Evolutionary conservation across 2,888 invertebrate genomes (phyloP), one percentile per base, ranked within the genome.

Genomic region (Lasius platythorax): DNA sequence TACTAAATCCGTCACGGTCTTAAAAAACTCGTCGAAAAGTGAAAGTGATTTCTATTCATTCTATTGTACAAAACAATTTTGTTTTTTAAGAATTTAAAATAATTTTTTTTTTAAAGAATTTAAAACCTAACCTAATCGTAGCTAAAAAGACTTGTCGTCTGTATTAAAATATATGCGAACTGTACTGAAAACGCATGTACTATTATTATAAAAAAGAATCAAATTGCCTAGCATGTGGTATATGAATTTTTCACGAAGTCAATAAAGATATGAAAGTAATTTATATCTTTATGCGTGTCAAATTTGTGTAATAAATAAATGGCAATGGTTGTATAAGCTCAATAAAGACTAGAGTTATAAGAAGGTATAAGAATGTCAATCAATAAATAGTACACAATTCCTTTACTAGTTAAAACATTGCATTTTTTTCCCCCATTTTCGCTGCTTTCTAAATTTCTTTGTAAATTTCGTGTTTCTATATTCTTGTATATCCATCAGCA

Each of bases 401-500:
- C 11, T 58, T 28, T 12, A 12, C 12, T 53, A 33, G 18, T 67
- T 67, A 12, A 3, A 15, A 9, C 6, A 30, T 73, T 73, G 23
- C 12, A 23, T 61, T 40, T 40, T 4, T 58, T 67, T 88, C 74
- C 76, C 68, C 67, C 15, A 15, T 61, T 28, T 28, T 23, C 2
- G 5, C 18, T 1, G 15, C 50, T 8, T 8, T n/a, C n/a, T 46
- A 46, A 46, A 5, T 63, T 66, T 88, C 75, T 82, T 74, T 73
- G n/a, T 43, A 76, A 50, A 18, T 61, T 18, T 28, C 53, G 5
- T n/a, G 4, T 61, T 64, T 61, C 56, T 73, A 18, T 53, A 73
- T 72, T 70, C 78, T 82, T 82, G 87, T 23, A 23, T 82, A 88
- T 64, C 64, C 12, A 33, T 85, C 82, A 78, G 75, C 83, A 66